Conservation (phyloP, 1,140 invertebrate species). For the Bilobella aurantiaca region DNA sequence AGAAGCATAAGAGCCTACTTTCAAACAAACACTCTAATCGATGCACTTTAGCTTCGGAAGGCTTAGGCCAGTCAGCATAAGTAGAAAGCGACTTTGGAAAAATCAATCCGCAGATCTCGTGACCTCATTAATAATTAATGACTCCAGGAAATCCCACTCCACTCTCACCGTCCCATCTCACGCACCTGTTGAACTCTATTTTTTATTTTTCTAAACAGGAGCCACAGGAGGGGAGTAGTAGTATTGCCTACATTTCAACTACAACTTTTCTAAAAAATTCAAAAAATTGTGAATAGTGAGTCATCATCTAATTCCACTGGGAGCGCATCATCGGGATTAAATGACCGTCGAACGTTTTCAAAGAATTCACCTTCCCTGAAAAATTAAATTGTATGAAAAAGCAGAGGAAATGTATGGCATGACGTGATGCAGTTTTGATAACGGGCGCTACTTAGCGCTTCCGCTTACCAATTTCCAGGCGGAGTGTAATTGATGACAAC, state of each 20-base stretch:
- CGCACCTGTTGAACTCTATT: background rate
- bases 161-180: background rate
- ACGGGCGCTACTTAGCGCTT: background rate
- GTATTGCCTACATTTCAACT: too few relatives aligned
- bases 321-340: background rate
- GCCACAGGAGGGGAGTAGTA: too few relatives aligned
- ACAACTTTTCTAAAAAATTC: background rate
- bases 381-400: background rate
- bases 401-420: background rate
- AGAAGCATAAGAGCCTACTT: background rate
- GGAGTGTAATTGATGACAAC: background rate
- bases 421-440: background rate
- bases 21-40: background rate
- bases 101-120: constrained; percentile 3
- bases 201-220: background rate
- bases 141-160: background rate
- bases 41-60: background rate
- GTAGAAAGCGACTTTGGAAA: background rate
- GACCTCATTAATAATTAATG: constrained; percentile 7
- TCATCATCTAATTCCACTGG: background rate
- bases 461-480: background rate
- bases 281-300: background rate
- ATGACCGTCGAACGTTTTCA: background rate
- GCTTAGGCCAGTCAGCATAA: too few relatives aligned
- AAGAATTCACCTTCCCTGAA: constrained; percentile 2